Base-by-base conservation (phyloP, 2,113 vertebrate genomes). In the Calyptomena viridis region DNA sequence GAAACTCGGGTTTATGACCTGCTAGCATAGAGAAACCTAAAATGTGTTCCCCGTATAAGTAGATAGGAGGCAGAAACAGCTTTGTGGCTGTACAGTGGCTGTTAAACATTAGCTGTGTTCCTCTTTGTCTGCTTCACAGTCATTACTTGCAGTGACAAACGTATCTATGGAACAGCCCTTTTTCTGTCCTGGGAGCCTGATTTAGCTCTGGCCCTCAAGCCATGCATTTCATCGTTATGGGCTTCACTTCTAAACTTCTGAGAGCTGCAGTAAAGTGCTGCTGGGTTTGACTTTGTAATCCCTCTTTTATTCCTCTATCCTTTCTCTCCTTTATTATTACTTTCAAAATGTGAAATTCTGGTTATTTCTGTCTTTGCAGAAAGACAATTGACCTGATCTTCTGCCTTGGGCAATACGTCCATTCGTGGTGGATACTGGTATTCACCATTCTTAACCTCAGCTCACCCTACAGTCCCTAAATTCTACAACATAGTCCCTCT, bases 201-300 rank as follows among this genome's bases (percentile, higher is more conserved):
- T 95, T 94, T 96, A 97, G 92, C 88, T 92, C 82, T 74, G 39
- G 78, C 90, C 84, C 39, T 68, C 93, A 92, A 96, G 79, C 73
- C 64, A 72, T 67, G 91, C 90, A 92, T 91, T 97, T 96, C 67
- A 6, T 14, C 37, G 7, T 63, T 77, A 84, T 3, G 40, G 79
- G 42, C 77, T 93, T 72, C 88, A 47, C 63, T 92, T 77, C 56
- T 21, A 68, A 88, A 77, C 55, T 93, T 85, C 47, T 44, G 72
- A 88, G 72, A 94, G 85, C 68, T 92, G 56, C 89, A 87, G 31
- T 90, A 72, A 96, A 95, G 37, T 77, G 63, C 76, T 81, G 44
- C 59, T 60, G 59, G 27, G 27, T 71, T 75, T 72, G 73, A 63
- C 28, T 78, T 78, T 84, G 50, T 63, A 64, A 37, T 72, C 44